These are phyloP conservation scores for Leuciscus idus DNA, from an alignment of 2,113 vertebrate genomes.

Conservation along the genomic window DNA sequence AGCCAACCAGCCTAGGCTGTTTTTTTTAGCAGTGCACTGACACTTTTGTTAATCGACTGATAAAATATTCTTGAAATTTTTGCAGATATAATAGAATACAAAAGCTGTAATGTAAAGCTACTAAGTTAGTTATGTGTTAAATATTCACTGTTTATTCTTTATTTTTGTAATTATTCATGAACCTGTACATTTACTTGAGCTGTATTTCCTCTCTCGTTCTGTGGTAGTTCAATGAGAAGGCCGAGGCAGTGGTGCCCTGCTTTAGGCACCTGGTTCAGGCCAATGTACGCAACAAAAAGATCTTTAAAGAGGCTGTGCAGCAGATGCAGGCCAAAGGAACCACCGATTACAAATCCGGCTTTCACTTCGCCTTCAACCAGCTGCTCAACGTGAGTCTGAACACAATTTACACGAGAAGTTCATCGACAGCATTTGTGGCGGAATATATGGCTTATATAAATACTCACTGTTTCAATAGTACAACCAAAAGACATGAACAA, in stretches of 20 bases:
- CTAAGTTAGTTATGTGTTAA: neutral
- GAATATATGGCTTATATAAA: neutral
- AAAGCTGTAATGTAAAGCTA: neutral
- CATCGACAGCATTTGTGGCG: neutral
- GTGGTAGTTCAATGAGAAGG: slow-evolving; percentile 94
- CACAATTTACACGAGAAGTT: neutral
- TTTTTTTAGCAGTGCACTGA: neutral
- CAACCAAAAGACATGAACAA: neutral
- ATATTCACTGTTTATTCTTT: neutral
- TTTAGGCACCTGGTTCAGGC: slow-evolving; percentile 97
- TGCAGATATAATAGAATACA: neutral
- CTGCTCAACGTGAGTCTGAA: slow-evolving; percentile 89
- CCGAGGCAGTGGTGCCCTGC: slow-evolving; percentile 90
- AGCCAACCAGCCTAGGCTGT: too few relatives aligned
- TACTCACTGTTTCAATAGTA: neutral
- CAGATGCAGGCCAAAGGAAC: slow-evolving; percentile 98
- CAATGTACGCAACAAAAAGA: slow-evolving; percentile 97
- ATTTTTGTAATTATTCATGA: neutral
- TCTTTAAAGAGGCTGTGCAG: slow-evolving; percentile 95
- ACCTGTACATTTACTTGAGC: neutral
- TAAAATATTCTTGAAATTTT: neutral
- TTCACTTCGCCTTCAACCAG: slow-evolving; percentile 97
- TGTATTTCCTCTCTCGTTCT: neutral
- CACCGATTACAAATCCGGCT: slow-evolving; percentile 97
- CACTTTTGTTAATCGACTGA: neutral